Conservation (phyloP, 2,888 invertebrate species). For the Willowsia nigromaculata region DNA sequence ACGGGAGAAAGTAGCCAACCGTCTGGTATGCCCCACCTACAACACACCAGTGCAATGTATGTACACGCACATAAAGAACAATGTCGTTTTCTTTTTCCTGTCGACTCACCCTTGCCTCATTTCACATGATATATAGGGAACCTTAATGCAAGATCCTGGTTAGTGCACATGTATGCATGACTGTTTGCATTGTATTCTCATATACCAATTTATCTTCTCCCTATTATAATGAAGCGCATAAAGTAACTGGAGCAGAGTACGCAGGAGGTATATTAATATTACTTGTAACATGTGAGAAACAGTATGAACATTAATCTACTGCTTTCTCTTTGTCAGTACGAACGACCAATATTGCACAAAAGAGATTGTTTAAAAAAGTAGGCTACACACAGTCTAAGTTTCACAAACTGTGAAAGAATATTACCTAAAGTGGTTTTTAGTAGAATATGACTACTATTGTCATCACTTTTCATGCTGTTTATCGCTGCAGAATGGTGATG, state of each 20-base stretch:
- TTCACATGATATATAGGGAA: conserved; percentile 43
- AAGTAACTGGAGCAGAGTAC: neutral
- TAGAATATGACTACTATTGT: neutral
- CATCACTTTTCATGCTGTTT: neutral
- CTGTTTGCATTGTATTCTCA: neutral
- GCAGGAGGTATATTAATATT: neutral
- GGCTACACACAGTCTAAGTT: neutral
- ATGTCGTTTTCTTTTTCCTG: neutral
- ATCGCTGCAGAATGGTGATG: neutral
- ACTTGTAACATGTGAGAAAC: neutral
- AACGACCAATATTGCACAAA: neutral
- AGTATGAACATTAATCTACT: conserved; percentile 40
- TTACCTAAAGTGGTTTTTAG: neutral
- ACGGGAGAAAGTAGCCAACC: neutral
- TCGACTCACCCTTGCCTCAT: conserved; percentile 15
- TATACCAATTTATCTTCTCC: neutral
- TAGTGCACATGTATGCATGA: neutral
- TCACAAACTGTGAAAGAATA: neutral
- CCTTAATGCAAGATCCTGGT: conserved; percentile 24
- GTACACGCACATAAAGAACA: conserved; percentile 12
- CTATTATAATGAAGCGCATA: neutral
- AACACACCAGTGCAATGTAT: neutral
- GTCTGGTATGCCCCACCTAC: neutral
- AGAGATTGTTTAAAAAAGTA: neutral
- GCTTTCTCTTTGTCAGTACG: neutral